Percentiles rank a stretch among this genome's conserved stretches.
Conservation (phyloP, 2,113 vertebrate species). For the Eleginops maclovinus region DNA sequence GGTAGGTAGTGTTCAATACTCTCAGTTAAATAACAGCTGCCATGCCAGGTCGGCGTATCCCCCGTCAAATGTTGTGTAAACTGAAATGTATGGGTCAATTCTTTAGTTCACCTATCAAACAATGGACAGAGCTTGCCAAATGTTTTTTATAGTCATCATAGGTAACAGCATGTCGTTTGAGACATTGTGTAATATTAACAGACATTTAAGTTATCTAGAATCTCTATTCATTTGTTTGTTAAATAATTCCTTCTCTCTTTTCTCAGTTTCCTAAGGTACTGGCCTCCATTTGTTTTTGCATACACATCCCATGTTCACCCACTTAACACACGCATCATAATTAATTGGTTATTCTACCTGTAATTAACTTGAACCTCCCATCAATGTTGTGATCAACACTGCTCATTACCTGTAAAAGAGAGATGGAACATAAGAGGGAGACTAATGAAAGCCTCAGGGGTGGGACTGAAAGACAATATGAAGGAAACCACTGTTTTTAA, state of each 20-base stretch:
- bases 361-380: constrained; percentile 65
- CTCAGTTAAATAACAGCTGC: not conserved
- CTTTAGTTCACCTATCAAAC: not conserved
- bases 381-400: constrained; percentile 66
- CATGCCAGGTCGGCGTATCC: not conserved
- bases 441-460: constrained; percentile 30
- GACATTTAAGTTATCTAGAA: not conserved
- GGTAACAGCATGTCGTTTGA: not conserved
- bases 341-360: constrained; percentile 66
- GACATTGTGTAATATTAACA: not conserved
- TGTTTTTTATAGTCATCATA: not conserved
- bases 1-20: too few species aligned
- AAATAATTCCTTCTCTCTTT: constrained; percentile 3
- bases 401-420: constrained; percentile 62
- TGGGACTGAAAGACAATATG: constrained; percentile 16
- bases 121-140: not conserved
- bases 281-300: not conserved
- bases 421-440: constrained; percentile 17
- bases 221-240: not conserved
- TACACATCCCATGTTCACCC: constrained; percentile 15
- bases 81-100: not conserved
- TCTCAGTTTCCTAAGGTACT: constrained; percentile 3
- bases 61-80: not conserved
- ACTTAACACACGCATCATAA: constrained; percentile 38
- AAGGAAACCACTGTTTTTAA: not conserved